A percentile compares a stretch with the other conserved stretches of the same genome.
phyloP scores from a whole-genome alignment of 2,797 vertebrate species.

The Onychomys arenicola region DNA sequence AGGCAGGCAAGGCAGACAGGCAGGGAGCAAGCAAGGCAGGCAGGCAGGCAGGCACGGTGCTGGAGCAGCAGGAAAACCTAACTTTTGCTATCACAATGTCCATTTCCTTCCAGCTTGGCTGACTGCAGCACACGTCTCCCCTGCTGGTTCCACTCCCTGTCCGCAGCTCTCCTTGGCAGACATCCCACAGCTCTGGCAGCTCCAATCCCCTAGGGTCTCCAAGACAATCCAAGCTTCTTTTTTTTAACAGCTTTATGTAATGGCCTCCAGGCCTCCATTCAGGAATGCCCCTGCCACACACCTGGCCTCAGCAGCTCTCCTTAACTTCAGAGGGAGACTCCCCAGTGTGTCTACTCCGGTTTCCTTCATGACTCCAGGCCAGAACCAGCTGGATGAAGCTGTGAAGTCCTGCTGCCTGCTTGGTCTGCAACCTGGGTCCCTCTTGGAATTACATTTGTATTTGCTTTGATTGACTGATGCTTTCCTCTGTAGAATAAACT shows the following conservation, averaged over 20 bases:
- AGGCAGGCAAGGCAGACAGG: no score
- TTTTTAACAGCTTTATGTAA: background rate
- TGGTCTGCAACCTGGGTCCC: background rate
- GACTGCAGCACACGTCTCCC: background rate
- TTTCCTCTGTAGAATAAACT: background rate
- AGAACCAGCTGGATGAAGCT: background rate
- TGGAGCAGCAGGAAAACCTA: background rate
- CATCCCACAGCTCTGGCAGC: background rate
- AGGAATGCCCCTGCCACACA: background rate
- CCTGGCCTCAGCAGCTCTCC: background rate
- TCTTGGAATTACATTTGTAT: background rate
- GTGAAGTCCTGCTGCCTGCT: background rate
- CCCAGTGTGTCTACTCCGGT: no score
- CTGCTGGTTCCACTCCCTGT: background rate
- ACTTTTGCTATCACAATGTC: background rate
- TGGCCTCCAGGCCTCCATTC: background rate
- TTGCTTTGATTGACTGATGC: background rate
- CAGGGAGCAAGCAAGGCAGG: no score
- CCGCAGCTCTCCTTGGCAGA: background rate
- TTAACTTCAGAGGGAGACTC: background rate
- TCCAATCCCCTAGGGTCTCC: background rate
- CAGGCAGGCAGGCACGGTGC: background rate
- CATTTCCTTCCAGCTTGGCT: background rate
- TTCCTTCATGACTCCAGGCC: background rate
- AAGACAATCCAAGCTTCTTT: background rate